These are phyloP conservation scores for Cryptomyrus ogoouensis DNA, from an alignment of 2,113 vertebrate genomes.

Conservation along the genomic window DNA sequence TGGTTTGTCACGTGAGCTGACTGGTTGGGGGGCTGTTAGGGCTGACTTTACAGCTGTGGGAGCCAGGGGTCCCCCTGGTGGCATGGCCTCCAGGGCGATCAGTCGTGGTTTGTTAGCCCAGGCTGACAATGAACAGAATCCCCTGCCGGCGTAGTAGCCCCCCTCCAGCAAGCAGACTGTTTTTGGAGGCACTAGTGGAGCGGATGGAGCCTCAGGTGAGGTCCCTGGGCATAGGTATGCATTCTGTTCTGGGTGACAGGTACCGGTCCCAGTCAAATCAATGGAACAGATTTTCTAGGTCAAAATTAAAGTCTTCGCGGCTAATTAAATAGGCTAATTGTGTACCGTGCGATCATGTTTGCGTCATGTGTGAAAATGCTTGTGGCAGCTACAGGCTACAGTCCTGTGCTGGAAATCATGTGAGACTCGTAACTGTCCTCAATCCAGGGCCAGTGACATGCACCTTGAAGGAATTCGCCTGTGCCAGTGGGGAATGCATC, in stretches of 20 bases:
- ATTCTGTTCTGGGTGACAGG: not conserved
- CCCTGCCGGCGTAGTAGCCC: not conserved
- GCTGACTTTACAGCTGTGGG: constrained; percentile 49
- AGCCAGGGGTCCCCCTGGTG: constrained; percentile 45
- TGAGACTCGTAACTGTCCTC: constrained; percentile 12
- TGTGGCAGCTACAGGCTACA: not conserved
- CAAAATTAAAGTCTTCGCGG: not conserved
- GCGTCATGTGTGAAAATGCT: not conserved
- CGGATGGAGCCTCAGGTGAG: not conserved
- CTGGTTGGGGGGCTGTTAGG: constrained; percentile 27
- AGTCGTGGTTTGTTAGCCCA: constrained; percentile 39
- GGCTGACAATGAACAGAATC: constrained; percentile 47
- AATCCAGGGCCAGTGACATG: constrained; percentile 85
- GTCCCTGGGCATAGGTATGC: not conserved
- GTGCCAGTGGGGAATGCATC: constrained; percentile 87
- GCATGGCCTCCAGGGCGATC: constrained; percentile 34
- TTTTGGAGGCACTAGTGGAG: not conserved
- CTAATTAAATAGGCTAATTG: not conserved
- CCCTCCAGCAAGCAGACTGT: constrained; percentile 10
- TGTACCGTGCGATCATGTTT: not conserved
- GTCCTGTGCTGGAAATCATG: constrained; percentile 15
- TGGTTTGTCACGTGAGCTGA: constrained; percentile 30
- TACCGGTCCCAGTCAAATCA: not conserved
- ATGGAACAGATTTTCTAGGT: not conserved
- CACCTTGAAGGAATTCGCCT: constrained; percentile 87